Evolutionary conservation across 2,797 vertebrate species (phyloP).

Genomic region (Mus minutoides): DNA sequence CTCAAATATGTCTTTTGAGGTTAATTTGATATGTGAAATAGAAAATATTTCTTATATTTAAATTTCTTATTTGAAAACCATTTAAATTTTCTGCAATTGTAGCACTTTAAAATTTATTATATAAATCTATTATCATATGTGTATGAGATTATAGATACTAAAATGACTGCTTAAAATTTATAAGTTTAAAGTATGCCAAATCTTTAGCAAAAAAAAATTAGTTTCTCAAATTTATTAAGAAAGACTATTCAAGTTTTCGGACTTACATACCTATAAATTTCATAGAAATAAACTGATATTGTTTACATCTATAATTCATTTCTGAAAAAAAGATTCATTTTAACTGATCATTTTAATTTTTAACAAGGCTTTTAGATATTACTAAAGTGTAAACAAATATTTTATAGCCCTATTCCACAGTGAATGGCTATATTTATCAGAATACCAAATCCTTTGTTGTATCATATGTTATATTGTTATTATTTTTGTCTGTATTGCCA

Average conservation of each 20-base stretch:
- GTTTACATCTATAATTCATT: constrained; percentile 31
- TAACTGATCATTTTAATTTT: constrained; percentile 8
- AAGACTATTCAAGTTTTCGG: background rate
- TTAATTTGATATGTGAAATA: constrained; percentile 8
- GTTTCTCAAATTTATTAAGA: constrained; percentile 46
- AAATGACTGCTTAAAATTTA: constrained; percentile 22
- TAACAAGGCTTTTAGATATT: constrained; percentile 37
- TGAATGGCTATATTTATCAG: constrained; percentile 9
- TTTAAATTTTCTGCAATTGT: background rate
- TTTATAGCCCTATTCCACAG: background rate
- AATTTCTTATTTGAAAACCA: constrained; percentile 40
- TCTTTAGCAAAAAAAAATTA: constrained; percentile 16
- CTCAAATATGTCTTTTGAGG: background rate
- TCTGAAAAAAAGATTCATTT: background rate
- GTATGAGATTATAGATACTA: background rate
- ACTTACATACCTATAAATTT: background rate
- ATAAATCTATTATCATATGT: background rate
- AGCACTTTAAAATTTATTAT: constrained; percentile 33
- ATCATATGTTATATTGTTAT: constrained; percentile 1
- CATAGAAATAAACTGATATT: background rate
- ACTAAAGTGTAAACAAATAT: constrained; percentile 33
- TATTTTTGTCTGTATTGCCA: constrained; percentile 5
- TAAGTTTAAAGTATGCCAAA: background rate
- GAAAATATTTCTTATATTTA: background rate
- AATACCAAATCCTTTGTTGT: background rate